Evolutionary conservation across 2,797 vertebrate species (phyloP), one percentile per base, ranked within the genome.

Genomic region (Sebastes oblongus): DNA sequence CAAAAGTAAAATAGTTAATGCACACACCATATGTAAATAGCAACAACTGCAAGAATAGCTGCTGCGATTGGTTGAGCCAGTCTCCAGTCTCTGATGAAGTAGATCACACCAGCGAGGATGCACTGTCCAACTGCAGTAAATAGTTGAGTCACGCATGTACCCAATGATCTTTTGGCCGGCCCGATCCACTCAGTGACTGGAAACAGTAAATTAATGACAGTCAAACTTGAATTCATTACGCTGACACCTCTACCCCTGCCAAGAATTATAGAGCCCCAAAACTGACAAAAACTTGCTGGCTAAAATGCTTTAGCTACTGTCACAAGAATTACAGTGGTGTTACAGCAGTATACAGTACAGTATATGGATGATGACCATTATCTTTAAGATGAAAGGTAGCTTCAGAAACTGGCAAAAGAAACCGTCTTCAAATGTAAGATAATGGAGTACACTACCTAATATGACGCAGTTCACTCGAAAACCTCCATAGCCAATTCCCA

Each of bases 171-270:
- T 18, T 81, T 83, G 9, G 92, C 93, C 5, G 92, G 84, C 5
- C 97, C 97, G 0, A 96, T 92, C 97, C 97, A 98, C 83, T 97
- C 97, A 0, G 96, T 95, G 60, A 91, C 97, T 97, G 2, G 1
- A 77, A 69, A 56, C 12, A 81, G 13, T 20, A 72, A 30, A 29
- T 46, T 5, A 72, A 13, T 22, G 16, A 39, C 20, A 30, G 20
- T 80, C 58, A 65, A 30, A 18, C 14, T 24, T 29, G 1, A 50
- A 42, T 58, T 11, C 3, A 34, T 25, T 8, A 7, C 2, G 2
- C 3, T 24, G 36, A 22, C 29, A 36, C 54, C 4, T 6, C 10
- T 6, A 7, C 3, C 2, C 11, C 30, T 30, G 10, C 9, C n/a
- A 30, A 36, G 3, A 46, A 68, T n/a, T 30, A 58, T 34, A 11